Evolutionary conservation across 2,113 vertebrate species (phyloP), one percentile per base, ranked within the genome.

Genomic region (Danionella cerebrum): DNA sequence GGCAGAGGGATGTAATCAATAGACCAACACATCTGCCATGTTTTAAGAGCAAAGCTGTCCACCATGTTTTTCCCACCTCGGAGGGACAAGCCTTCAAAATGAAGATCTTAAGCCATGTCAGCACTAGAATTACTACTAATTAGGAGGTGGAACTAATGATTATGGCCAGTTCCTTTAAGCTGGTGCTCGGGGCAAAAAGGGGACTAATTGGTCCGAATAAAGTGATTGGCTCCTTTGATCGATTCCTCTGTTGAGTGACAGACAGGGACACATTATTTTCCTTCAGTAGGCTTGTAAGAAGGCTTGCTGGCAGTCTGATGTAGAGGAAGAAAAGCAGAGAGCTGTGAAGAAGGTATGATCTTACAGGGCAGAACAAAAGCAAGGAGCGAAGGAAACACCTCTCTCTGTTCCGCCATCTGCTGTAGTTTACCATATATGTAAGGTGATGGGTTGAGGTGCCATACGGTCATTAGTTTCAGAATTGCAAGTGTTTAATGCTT

Each of bases 151-250:
- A 73, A 67, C 67, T 44, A 4, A 45, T 69, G 69, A 80, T 76
- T 80, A 79, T 33, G 19, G 35, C 53, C 7, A 44, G 68, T 29
- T 65, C 53, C 53, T 41, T 41, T 55, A 63, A 72, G 62, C 75
- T 29, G 42, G 10, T 18, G n/a, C 53, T 50, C 33, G 38, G 63
- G 38, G 27, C 5, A 36, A 71, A 73, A 76, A 70, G 54, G 48
- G 52, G 69, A 39, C 70, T 75, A 82, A 78, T 82, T 78, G 78
- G 75, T 76, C 45, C 69, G 75, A 78, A 79, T 74, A 74, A 82
- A 77, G 38, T 74, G 78, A 80, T 76, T 80, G 75, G 67, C 41
- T 70, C 69, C 72, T 79, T 79, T 73, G 78, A 80, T 77, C 71
- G 77, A 79, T 76, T 57, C 45, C 27, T 69, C 52, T 59, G 50